Conservation (phyloP, 2,888 invertebrate genomes). For the Anorthoa munda region DNA sequence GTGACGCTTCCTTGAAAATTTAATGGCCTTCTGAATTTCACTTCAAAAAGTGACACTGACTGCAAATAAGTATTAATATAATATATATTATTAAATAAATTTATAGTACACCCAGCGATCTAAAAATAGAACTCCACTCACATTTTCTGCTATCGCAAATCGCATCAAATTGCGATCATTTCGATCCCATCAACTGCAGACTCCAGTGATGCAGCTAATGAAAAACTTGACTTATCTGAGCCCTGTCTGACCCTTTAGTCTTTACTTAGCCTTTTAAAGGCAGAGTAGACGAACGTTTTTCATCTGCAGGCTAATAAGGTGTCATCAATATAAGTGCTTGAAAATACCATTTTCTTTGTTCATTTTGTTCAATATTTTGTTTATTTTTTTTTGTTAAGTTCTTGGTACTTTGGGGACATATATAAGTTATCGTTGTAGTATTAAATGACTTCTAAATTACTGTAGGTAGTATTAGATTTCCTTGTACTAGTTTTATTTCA, state of each 20-base stretch:
- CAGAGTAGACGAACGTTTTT: not conserved
- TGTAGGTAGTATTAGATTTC: too few species aligned
- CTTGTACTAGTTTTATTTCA: too few species aligned
- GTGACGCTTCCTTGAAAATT: too few species aligned
- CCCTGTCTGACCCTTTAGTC: conserved; percentile 20
- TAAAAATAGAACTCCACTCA: conserved; percentile 4
- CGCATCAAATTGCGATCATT: conserved; percentile 38
- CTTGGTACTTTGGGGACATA: too few species aligned
- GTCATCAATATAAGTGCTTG: too few species aligned
- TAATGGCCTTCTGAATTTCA: too few species aligned
- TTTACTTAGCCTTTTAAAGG: conserved; percentile 10
- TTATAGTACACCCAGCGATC: not conserved
- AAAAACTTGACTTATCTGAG: conserved; percentile 32
- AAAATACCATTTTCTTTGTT: too few species aligned
- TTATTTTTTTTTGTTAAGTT: too few species aligned
- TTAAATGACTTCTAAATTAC: too few species aligned
- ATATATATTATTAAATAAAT: too few species aligned
- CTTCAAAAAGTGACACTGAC: not conserved
- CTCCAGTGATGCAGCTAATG: conserved; percentile 16
- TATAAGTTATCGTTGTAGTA: too few species aligned
- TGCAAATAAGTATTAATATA: conserved; percentile 12
- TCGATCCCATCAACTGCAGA: conserved; percentile 37
- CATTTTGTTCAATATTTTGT: too few species aligned
- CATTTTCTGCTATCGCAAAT: conserved; percentile 39
- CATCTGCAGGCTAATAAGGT: not conserved